phyloP scores from a whole-genome alignment of 2,113 vertebrate genomes.

The Oreochromis aureus region DNA sequence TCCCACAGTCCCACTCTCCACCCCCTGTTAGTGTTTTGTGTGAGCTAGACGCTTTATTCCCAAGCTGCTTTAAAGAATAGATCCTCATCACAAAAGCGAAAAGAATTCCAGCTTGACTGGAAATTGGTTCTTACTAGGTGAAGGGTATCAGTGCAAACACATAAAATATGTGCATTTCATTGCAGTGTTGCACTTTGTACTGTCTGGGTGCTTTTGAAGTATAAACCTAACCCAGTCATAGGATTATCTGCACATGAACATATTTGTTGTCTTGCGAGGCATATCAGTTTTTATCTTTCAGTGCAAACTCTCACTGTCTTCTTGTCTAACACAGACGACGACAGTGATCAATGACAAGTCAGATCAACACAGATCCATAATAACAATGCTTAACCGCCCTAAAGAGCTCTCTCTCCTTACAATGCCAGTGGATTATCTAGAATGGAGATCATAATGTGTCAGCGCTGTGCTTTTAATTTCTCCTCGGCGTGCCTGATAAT shows the following conservation, averaged over 20 bases:
- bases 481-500: conserved; percentile 33
- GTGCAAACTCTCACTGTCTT: background rate
- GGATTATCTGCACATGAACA: conserved; percentile 3
- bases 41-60: conserved; percentile 40
- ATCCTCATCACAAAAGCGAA: conserved; percentile 8
- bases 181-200: background rate
- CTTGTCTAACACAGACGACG: background rate
- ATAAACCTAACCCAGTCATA: background rate
- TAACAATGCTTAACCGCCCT: conserved; percentile 1
- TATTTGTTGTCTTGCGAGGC: background rate
- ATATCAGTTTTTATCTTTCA: background rate
- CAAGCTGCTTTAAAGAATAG: conserved; percentile 49
- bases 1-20: conserved; percentile 56
- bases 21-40: conserved; percentile 43
- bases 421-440: conserved; percentile 46
- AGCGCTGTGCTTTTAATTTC: conserved; percentile 48
- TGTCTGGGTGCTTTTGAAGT: background rate
- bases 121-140: background rate
- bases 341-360: conserved; percentile 41
- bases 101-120: conserved; percentile 18
- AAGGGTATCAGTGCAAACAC: background rate
- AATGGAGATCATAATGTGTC: conserved; percentile 36
- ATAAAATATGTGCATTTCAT: background rate
- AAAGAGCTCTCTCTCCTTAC: conserved; percentile 9
- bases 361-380: conserved; percentile 23